Evolutionary conservation across 2,113 vertebrate genomes (phyloP), one percentile per base, ranked within the genome.

Genomic region (Sylvilagus bachmani): DNA sequence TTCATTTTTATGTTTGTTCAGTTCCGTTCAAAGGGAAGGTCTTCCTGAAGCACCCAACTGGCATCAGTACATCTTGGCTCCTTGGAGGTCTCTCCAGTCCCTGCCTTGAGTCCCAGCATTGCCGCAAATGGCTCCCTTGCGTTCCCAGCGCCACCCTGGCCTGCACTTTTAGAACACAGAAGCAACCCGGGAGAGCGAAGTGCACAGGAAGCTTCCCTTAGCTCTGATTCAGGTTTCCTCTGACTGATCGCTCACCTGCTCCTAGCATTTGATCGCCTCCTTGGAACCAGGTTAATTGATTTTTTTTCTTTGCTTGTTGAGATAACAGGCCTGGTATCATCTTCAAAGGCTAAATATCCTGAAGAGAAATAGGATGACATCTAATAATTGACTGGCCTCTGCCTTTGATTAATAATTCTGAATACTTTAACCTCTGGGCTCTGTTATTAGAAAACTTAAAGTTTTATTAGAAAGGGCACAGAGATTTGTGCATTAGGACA

Each of bases 251-350:
- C 89, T 95, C 90, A 93, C 92, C 96, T 93, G 11, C 13, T 97
- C 74, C 91, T 21, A 33, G 53, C 71, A 91, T 97, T 95, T 91
- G 93, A 90, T 97, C 85, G 70, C 58, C 29, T 97, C 95, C 98
- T 93, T 96, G 96, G 97, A 95, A 95, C 70, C 86, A 93, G 86
- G 95, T 97, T 97, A 97, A 98, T 98, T 94, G 86, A 44, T 44
- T 44, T 62, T 31, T 0, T 91, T 95, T 97, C 97, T 89, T 95
- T 88, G 38, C 83, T 94, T 91, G 74, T 96, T 96, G 86, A 53
- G 0, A 0, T 95, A 95, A 90, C 0, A 2, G 94, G 44, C 70
- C 53, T 70, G n/a, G 91, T 49, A 91, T 97, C 93, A 81, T 97
- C 75, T 98, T 97, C 91, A 97, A 97, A 98, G 86, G 84, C 31